Base-by-base conservation (phyloP, 2,888 invertebrate genomes). In the Caenorhabditis imperialis region DNA sequence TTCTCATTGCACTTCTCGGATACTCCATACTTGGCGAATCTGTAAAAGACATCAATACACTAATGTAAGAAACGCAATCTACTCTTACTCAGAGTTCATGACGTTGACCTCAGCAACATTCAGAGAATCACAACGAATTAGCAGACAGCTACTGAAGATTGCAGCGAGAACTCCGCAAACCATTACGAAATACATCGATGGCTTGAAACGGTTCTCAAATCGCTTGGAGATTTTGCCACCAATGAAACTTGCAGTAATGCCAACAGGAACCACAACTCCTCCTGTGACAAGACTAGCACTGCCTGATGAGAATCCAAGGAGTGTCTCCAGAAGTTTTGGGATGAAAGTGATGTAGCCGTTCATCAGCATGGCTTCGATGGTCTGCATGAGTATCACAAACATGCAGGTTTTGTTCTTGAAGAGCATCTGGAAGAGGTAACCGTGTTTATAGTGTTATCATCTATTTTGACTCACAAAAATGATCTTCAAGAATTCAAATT, bases 311-410 rank as follows among this genome's bases (percentile, higher is more conserved):
- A 81, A 76, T 6, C 78, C 78, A 40, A 84, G 84, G 23, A 83
- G 62, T 8, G 78, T 82, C 40, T 85, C 83, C 44, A 84, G 47
- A 14, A 84, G 61, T 67, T 85, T 85, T 8, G 84, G 84, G 18
- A 84, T 73, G 62, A 84, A 85, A 2, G 82, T 83, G 35, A 83
- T 80, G 60, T 83, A 81, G 8, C 84, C 84, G 55, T 84, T 84
- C 81, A 84, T 84, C 2, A 84, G 50, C 54, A 84, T 70, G 6
- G 69, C 61, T 54, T 82, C 82, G 23, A 78, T 57, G 0, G 78
- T 81, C 44, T 82, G 82, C 82, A 82, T 82, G 3, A 76, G 65
- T 8, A 81, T 78, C 22, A 82, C 62, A 22, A 57, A 70, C 76
- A 80, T 77, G 23, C 73, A 75, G 3, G 82, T 81, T 20, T 67